Base-by-base conservation (phyloP, 2,113 vertebrate species). In the Malaclemys terrapin region DNA sequence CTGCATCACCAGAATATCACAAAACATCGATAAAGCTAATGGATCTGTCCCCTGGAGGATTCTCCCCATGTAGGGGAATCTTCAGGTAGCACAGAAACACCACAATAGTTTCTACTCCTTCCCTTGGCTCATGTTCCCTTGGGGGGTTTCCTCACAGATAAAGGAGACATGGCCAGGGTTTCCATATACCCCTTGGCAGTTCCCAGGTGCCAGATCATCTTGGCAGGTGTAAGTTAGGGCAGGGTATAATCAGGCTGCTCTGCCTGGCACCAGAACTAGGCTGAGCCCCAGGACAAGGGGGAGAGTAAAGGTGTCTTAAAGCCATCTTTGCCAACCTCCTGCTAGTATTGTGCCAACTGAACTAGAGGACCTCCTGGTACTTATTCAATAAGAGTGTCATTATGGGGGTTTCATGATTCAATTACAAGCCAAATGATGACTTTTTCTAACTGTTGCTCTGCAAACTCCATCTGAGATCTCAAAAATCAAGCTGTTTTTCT, bases 111-210 rank as follows among this genome's bases (percentile, higher is more conserved):
- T 54, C 16, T 0, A 3, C n/a, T 9, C 3, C n/a, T 78, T 76
- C 78, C 42, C 42, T 42, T 57, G n/a, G n/a, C n/a, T 38, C n/a
- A 42, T 24, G 35, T 24, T n/a, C 35, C 17, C n/a, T 8, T 42
- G 19, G 19, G 69, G 19, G 8, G 22, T 42, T 42, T 72, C 53
- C 69, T 72, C 69, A 72, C 38, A 42, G 35, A n/a, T 72, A 38
- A 72, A 72, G n/a, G n/a, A 17, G n/a, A 22, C 19, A 42, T 22
- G n/a, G 69, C 69, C 19, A 72, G 20, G 53, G 2, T 88, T 38
- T 86, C 25, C 27, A 29, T 75, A 29, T 4, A 10, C 0, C 0
- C 0, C 0, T 31, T 16, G 69, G 4, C 59, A 38, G 22, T 14
- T 90, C 84, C 62, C 0, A 0, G 59, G 50, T 7, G 3, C 65